phyloP scores from a whole-genome alignment of 2,797 vertebrate genomes.

The Rhabdophis nuchalis region DNA sequence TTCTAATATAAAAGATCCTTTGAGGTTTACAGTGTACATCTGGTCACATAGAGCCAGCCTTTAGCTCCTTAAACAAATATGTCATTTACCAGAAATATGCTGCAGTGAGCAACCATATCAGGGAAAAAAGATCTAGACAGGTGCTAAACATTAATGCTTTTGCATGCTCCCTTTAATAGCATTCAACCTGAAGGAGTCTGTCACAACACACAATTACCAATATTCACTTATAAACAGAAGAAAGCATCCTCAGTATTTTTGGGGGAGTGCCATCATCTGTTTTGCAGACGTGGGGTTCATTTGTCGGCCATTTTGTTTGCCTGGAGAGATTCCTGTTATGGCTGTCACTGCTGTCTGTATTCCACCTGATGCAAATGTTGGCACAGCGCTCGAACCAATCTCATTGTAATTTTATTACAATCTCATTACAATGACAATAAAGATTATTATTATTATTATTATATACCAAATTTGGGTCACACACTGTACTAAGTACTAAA shows the following conservation, averaged over 20 bases:
- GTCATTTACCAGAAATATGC: not conserved
- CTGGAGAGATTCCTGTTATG: no score
- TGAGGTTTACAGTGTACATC: not conserved
- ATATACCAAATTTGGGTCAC: not conserved
- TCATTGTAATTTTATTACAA: no score
- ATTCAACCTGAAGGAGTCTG: not conserved
- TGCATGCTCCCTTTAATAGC: not conserved
- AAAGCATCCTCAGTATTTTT: not conserved
- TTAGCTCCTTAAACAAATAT: not conserved
- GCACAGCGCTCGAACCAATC: no score
- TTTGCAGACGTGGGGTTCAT: no score
- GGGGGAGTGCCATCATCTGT: not conserved
- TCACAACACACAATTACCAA: not conserved
- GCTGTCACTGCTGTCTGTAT: no score
- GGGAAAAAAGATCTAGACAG: not conserved
- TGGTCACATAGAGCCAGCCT: not conserved
- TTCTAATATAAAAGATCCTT: not conserved
- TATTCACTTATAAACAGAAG: not conserved
- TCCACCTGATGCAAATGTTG: no score
- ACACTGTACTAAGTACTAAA: not conserved
- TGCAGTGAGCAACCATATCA: not conserved
- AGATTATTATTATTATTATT: no score
- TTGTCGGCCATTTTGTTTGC: no score
- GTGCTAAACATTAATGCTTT: not conserved
- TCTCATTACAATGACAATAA: no score